Percentiles rank a stretch among this genome's conserved stretches.
phyloP scores from a whole-genome alignment of 2,888 invertebrate species.

The Nomada flava region DNA sequence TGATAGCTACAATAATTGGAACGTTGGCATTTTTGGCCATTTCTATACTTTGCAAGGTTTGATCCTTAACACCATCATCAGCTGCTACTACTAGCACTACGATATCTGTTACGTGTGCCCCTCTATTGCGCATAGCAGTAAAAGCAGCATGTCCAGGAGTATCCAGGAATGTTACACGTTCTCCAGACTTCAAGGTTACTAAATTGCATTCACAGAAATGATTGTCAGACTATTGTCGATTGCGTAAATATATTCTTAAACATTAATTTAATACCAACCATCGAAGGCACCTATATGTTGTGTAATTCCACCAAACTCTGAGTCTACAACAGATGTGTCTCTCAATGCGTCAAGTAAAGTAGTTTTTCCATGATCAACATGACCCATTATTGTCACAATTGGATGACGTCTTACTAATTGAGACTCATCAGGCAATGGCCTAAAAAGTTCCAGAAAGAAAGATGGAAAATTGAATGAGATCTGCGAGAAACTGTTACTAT shows the following conservation, averaged over 20 bases:
- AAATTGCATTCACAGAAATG: not conserved
- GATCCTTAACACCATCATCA: constrained; percentile 99
- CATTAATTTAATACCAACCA: constrained; percentile 84
- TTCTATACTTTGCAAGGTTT: constrained; percentile 95
- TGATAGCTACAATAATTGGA: constrained; percentile 98
- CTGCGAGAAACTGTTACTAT: not conserved
- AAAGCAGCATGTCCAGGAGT: constrained; percentile 99
- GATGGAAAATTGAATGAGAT: not conserved
- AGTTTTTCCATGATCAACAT: constrained; percentile 99
- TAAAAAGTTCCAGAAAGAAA: constrained; percentile 37
- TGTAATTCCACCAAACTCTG: constrained; percentile 99
- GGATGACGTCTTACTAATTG: constrained; percentile 92
- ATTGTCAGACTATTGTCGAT: not conserved
- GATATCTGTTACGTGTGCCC: constrained; percentile 97
- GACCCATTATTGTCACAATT: constrained; percentile 99
- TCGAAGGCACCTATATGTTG: constrained; percentile 99
- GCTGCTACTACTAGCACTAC: constrained; percentile 98
- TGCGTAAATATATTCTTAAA: not conserved
- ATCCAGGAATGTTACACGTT: constrained; percentile 96
- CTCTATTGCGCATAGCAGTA: constrained; percentile 95
- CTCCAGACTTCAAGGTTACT: constrained; percentile 89
- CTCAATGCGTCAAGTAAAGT: constrained; percentile 96
- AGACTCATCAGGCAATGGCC: constrained; percentile 88
- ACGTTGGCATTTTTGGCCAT: constrained; percentile 93
- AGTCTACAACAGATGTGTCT: constrained; percentile 93